phyloP scores from a whole-genome alignment of 2,113 vertebrate species.

The Irena cyanogastra region DNA sequence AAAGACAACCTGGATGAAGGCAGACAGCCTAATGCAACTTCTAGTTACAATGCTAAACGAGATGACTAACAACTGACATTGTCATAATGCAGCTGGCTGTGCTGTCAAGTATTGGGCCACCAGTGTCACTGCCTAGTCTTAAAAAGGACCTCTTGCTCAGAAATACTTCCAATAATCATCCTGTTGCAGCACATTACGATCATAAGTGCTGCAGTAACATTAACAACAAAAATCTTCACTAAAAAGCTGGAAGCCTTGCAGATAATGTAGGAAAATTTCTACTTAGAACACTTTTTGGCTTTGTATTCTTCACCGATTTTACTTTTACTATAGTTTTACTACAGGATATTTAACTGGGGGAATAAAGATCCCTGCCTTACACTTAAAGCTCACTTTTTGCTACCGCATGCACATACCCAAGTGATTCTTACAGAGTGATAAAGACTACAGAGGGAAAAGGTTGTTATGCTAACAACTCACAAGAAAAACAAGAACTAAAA shows the following conservation, averaged over 20 bases:
- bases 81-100: neutral
- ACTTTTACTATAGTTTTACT: neutral
- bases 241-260: neutral
- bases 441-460: neutral
- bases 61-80: neutral
- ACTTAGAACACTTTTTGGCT: neutral
- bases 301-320: neutral
- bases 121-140: neutral
- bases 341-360: neutral
- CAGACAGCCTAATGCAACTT: neutral
- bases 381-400: neutral
- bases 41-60: neutral
- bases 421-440: neutral
- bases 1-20: neutral
- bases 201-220: neutral
- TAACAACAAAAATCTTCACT: neutral
- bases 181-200: rapidly evolving
- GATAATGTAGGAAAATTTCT: neutral
- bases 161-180: neutral
- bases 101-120: neutral
- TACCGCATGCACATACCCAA: neutral
- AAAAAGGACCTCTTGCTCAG: neutral
- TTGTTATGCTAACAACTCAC: neutral
- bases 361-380: neutral
- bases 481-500: neutral